Conservation (phyloP, 2,888 invertebrate genomes). For the Oxytorus armatus region DNA sequence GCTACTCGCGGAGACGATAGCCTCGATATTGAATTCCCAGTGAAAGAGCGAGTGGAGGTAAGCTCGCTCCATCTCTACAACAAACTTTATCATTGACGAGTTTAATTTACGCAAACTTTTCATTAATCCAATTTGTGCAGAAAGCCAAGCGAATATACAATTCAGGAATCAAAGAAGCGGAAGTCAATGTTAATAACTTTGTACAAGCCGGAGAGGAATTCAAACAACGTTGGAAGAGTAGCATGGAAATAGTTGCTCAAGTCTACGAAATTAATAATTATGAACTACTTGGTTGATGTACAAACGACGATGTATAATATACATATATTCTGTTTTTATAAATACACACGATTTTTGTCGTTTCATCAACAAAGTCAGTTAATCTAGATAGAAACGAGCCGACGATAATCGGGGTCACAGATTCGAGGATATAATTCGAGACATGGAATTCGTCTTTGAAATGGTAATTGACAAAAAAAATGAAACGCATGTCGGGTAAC, state of each 20-base stretch:
- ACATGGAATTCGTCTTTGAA: slow-evolving; percentile 6
- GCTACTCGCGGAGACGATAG: not conserved
- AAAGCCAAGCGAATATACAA: slow-evolving; percentile 12
- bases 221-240: slow-evolving; percentile 50
- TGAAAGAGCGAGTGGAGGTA: slow-evolving; percentile 45
- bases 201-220: slow-evolving; percentile 51
- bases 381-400: slow-evolving; percentile 18
- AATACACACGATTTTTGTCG: slow-evolving; percentile 42
- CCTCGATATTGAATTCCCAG: slow-evolving; percentile 30
- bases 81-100: too few species aligned
- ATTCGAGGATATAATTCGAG: slow-evolving; percentile 4
- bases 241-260: slow-evolving; percentile 52
- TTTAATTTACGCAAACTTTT: not conserved
- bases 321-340: not conserved
- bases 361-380: slow-evolving; percentile 18
- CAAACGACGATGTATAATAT: slow-evolving; percentile 36
- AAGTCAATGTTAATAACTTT: slow-evolving; percentile 43
- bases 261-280: slow-evolving; percentile 48
- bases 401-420: not conserved
- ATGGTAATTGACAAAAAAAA: not conserved
- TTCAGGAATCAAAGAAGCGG: slow-evolving; percentile 44
- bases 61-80: not conserved
- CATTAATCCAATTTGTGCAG: slow-evolving; percentile 4
- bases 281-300: not conserved
- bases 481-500: not conserved